Percentiles rank a stretch among this genome's conserved stretches.
phyloP scores from a whole-genome alignment of 2,797 vertebrate genomes.

The Scolopax rusticola region DNA sequence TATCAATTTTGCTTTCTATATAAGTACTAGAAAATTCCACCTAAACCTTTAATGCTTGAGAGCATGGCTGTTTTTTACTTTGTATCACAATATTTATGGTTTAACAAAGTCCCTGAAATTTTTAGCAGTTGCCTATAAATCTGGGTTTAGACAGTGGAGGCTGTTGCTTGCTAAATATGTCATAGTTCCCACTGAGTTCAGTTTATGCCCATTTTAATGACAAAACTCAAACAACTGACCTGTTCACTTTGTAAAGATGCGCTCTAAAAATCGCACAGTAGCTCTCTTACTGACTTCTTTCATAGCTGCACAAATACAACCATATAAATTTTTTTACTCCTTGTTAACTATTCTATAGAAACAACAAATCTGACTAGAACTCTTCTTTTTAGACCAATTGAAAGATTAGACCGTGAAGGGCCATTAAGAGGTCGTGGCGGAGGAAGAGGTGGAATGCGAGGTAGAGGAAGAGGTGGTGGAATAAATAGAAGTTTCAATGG shows the following conservation, averaged over 20 bases:
- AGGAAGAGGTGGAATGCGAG: slow-evolving; percentile 72
- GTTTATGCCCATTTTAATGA: not conserved
- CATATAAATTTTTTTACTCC: not conserved
- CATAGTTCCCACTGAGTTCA: not conserved
- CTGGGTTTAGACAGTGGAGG: not conserved
- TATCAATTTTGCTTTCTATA: not conserved
- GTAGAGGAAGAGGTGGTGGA: slow-evolving; percentile 81
- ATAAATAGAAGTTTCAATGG: slow-evolving; percentile 77
- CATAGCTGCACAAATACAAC: not conserved
- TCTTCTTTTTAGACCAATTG: slow-evolving; percentile 68
- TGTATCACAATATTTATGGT: not conserved
- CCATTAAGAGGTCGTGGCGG: slow-evolving; percentile 78
- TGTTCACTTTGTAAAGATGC: not conserved
- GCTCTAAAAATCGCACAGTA: not conserved
- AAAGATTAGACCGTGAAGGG: slow-evolving; percentile 74
- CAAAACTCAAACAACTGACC: not conserved
- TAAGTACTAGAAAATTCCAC: not conserved
- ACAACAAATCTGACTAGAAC: not conserved
- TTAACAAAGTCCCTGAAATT: not conserved
- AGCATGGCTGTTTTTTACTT: not conserved
- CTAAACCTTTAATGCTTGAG: not conserved
- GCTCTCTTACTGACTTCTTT: not conserved
- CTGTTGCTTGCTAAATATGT: not conserved
- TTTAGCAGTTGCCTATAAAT: not conserved
- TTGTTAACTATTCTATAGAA: not conserved